phyloP scores from a whole-genome alignment of 2,797 vertebrate species.

The Kryptolebias ocellatus region DNA sequence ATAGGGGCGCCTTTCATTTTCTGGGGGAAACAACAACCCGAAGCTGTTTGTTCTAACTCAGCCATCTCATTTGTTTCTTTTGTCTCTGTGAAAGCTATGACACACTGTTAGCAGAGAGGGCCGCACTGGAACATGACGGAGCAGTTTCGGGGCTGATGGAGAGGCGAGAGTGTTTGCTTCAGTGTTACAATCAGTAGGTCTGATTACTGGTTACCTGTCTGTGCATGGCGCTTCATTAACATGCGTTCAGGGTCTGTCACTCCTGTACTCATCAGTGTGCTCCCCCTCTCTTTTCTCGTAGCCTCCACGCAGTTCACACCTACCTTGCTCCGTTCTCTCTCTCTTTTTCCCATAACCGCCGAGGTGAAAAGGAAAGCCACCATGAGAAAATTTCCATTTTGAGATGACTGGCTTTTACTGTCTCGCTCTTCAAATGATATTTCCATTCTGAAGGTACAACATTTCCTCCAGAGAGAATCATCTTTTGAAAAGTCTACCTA shows the following conservation, averaged over 20 bases:
- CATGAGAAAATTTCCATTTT: constrained; percentile 73
- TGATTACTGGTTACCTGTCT: constrained; percentile 77
- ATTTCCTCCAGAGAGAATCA: constrained; percentile 77
- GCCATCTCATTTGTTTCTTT: constrained; percentile 75
- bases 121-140: constrained; percentile 58
- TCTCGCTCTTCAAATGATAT: constrained; percentile 77
- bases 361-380: constrained; percentile 76
- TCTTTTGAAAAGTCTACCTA: constrained; percentile 79
- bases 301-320: constrained; percentile 26
- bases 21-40: constrained; percentile 59
- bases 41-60: constrained; percentile 70
- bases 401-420: constrained; percentile 75
- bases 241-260: constrained; percentile 71
- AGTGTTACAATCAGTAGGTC: constrained; percentile 65
- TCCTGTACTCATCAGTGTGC: constrained; percentile 56
- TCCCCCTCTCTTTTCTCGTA: constrained; percentile 39
- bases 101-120: constrained; percentile 63
- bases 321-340: constrained; percentile 22
- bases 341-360: constrained; percentile 51
- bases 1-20: constrained; percentile 58
- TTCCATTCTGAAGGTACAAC: constrained; percentile 72
- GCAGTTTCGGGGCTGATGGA: constrained; percentile 61
- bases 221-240: constrained; percentile 71
- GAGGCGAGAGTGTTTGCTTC: constrained; percentile 38
- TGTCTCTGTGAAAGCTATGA: constrained; percentile 68